phyloP scores from a whole-genome alignment of 2,113 vertebrate genomes.

The Myrmecobius fasciatus region DNA sequence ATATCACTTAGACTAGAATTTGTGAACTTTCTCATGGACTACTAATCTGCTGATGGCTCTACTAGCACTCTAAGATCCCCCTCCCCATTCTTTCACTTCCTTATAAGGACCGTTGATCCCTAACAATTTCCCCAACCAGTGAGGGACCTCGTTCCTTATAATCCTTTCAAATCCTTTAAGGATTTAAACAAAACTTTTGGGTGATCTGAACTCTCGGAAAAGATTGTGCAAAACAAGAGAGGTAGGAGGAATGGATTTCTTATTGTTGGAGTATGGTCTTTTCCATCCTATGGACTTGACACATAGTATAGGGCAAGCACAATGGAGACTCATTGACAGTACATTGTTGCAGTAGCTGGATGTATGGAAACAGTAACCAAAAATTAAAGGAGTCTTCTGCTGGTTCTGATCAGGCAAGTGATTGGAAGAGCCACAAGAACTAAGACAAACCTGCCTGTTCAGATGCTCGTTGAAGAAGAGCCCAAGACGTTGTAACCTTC shows the following conservation, averaged over 20 bases:
- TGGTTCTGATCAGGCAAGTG: too few species aligned
- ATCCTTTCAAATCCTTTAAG: too few species aligned
- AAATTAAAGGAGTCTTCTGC: neutral
- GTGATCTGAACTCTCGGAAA: neutral
- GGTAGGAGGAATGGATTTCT: neutral
- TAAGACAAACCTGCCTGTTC: neutral
- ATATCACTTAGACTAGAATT: neutral
- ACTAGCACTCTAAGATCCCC: neutral
- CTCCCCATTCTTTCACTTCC: neutral
- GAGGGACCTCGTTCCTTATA: neutral
- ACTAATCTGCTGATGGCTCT: neutral
- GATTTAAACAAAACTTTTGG: neutral
- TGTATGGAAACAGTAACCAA: neutral
- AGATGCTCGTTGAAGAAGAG: neutral
- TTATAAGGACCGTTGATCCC: neutral
- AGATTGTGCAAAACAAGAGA: neutral
- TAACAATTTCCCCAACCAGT: neutral
- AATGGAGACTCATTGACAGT: too few species aligned
- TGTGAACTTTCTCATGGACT: neutral
- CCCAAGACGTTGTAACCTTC: neutral
- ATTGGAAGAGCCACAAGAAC: too few species aligned
- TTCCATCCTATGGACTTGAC: neutral
- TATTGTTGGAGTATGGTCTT: neutral
- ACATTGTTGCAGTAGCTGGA: neutral
- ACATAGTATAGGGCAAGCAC: neutral